phyloP scores from a whole-genome alignment of 2,888 invertebrate genomes.

The Eristalis tenax region DNA sequence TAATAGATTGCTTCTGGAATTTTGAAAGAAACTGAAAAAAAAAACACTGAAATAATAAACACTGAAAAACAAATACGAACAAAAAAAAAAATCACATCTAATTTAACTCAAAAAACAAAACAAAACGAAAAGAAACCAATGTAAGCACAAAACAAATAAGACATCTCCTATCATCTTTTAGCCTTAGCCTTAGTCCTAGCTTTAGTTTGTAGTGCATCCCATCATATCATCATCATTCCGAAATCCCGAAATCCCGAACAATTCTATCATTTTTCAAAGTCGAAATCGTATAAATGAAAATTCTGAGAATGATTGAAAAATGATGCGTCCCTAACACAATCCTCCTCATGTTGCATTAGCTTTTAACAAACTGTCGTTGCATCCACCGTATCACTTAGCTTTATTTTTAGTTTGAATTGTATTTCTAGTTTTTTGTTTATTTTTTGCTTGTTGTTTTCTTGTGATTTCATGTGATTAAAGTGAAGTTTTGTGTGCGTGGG shows the following conservation, averaged over 20 bases:
- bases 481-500: too few species aligned
- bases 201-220: not conserved
- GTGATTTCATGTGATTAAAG: too few species aligned
- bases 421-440: not conserved
- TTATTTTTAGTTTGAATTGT: not conserved
- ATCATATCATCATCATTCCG: not conserved
- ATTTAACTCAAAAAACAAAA: not conserved
- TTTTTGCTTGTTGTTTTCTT: not conserved
- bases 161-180: not conserved
- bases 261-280: constrained; percentile 61
- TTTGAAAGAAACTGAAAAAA: constrained; percentile 21
- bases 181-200: not conserved
- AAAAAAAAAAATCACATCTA: not conserved
- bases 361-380: not conserved
- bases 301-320: constrained; percentile 70
- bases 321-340: constrained; percentile 28
- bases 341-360: not conserved
- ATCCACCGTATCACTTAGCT: constrained; percentile 8
- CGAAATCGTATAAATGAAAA: constrained; percentile 64
- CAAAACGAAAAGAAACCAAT: not conserved
- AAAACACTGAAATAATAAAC: constrained; percentile 31
- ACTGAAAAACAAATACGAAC: not conserved
- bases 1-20: constrained; percentile 39
- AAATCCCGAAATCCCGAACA: not conserved
- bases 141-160: not conserved